Evolutionary conservation across 2,888 invertebrate genomes (phyloP).

Genomic region (Ophonus ardosiacus): DNA sequence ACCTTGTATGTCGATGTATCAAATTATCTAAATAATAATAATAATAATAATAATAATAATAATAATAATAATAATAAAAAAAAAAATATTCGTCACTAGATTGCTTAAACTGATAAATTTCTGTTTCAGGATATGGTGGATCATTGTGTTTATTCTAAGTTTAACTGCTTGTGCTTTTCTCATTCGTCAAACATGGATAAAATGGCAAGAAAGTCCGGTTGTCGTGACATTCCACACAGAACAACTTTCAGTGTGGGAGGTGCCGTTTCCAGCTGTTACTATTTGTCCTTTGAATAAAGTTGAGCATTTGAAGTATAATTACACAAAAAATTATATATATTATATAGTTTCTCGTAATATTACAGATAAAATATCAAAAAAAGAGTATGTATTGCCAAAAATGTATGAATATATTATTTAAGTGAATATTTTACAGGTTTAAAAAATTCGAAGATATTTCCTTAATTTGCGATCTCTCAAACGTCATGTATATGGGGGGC

Average conservation of each 20-base stretch:
- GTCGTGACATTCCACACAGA: conserved; percentile 87
- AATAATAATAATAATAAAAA: too few species aligned
- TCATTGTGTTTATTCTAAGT: conserved; percentile 80
- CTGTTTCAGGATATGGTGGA: conserved; percentile 81
- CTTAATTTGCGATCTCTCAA: neutral
- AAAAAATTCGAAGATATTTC: neutral
- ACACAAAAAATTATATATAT: conserved; percentile 78
- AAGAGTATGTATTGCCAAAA: neutral
- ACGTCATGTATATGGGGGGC: neutral
- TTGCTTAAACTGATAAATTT: neutral
- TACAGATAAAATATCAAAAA: neutral
- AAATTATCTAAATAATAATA: too few species aligned
- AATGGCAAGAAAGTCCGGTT: conserved; percentile 86
- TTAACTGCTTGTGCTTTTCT: conserved; percentile 80
- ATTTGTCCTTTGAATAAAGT: conserved; percentile 77
- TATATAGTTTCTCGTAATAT: too few species aligned
- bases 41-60: too few species aligned
- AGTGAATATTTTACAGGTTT: neutral
- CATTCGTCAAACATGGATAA: conserved; percentile 83
- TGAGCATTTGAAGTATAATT: conserved; percentile 79
- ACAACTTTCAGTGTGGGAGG: conserved; percentile 83
- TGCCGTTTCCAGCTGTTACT: conserved; percentile 75
- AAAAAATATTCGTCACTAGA: too few species aligned
- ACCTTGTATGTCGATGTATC: too few species aligned
- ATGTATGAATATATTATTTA: neutral